phyloP scores from a whole-genome alignment of 2,797 vertebrate species.

The Arnoldichthys spilopterus region DNA sequence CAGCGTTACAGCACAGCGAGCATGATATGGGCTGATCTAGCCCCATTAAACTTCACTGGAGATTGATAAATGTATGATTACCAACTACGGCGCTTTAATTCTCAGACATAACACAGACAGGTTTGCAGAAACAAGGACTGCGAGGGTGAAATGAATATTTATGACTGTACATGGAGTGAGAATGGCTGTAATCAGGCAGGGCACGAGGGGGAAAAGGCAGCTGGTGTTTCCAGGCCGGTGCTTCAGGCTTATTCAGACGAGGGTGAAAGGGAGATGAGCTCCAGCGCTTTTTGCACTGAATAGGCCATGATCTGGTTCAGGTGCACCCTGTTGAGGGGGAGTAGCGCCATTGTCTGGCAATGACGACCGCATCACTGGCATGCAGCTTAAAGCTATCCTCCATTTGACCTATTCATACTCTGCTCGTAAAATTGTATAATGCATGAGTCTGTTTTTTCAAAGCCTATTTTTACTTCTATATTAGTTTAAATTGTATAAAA shows the following conservation, averaged over 20 bases:
- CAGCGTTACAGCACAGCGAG: conserved; percentile 40
- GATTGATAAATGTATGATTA: conserved; percentile 46
- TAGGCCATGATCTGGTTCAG: conserved; percentile 20
- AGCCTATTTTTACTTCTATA: no score
- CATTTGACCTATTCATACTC: background rate
- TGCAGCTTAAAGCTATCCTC: background rate
- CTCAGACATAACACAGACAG: conserved; percentile 50
- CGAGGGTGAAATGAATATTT: conserved; percentile 51
- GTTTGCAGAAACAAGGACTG: conserved; percentile 35
- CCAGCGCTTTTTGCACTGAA: conserved; percentile 33
- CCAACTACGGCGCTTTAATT: conserved; percentile 47
- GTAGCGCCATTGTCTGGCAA: conserved; percentile 13
- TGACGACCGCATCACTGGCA: conserved; percentile 18
- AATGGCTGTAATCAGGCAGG: conserved; percentile 46
- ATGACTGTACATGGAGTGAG: conserved; percentile 17
- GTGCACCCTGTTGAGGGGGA: conserved; percentile 8
- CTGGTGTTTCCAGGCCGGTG: conserved; percentile 16
- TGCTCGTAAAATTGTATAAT: background rate
- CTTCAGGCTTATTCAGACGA: conserved; percentile 29
- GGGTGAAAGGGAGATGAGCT: conserved; percentile 22
- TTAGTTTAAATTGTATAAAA: no score
- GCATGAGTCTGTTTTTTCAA: no score
- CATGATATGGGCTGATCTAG: conserved; percentile 46
- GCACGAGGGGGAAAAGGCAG: conserved; percentile 39
- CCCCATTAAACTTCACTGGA: conserved; percentile 40